Evolutionary conservation across 2,113 vertebrate species (phyloP).

Genomic region (Syrmaticus mikado): DNA sequence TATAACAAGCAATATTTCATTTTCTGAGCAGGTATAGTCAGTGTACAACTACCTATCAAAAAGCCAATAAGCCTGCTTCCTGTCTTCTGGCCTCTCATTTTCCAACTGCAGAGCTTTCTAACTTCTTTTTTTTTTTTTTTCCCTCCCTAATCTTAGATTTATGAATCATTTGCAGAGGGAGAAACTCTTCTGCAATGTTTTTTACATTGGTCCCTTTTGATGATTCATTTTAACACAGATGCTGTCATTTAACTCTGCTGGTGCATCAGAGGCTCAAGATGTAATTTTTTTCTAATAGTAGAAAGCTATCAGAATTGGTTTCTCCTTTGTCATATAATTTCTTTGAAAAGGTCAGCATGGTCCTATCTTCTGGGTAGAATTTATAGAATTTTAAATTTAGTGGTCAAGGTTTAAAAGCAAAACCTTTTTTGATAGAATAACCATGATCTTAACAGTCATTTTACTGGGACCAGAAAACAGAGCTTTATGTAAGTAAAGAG

Average conservation of each 20-base stretch:
- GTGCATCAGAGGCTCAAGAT: neutral
- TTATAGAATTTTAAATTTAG: neutral
- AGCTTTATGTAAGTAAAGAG: neutral
- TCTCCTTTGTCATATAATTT: neutral
- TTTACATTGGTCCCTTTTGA: neutral
- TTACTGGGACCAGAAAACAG: neutral
- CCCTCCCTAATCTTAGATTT: neutral
- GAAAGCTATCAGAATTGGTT: neutral
- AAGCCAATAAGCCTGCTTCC: neutral
- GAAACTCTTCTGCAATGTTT: neutral
- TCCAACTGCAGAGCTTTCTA: neutral
- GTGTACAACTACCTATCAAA: neutral
- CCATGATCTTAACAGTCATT: neutral
- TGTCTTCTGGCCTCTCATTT: neutral
- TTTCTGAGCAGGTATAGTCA: neutral
- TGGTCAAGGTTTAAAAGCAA: neutral
- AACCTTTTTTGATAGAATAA: neutral
- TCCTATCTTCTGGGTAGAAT: slow-evolving; percentile 11
- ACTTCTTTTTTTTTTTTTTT: neutral
- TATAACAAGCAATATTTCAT: neutral
- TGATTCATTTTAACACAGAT: slow-evolving; percentile 14
- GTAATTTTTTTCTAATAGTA: neutral
- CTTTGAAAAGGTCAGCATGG: slow-evolving; percentile 63
- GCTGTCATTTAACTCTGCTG: neutral
- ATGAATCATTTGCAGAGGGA: slow-evolving; percentile 2